These are phyloP conservation scores for Chionis minor DNA, from an alignment of 2,113 vertebrate genomes.

Conservation along the genomic window DNA sequence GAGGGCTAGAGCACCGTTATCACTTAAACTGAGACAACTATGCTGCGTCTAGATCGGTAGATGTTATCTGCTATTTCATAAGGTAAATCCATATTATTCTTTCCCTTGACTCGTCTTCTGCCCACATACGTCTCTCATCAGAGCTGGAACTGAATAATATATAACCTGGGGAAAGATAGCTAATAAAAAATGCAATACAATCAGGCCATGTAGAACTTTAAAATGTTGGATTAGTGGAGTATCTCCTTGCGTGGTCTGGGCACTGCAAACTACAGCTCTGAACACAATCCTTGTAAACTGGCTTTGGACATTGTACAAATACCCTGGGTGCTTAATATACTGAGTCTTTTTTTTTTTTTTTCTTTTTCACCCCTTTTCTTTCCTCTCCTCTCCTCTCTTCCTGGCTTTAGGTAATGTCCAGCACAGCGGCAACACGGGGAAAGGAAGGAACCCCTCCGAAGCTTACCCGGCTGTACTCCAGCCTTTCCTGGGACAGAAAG, in stretches of 20 bases:
- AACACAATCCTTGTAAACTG: background rate
- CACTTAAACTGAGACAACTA: background rate
- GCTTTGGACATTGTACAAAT: background rate
- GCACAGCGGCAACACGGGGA: slow-evolving; percentile 56
- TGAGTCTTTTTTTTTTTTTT: background rate
- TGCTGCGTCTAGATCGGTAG: background rate
- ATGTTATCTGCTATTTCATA: background rate
- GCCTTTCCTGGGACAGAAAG: slow-evolving; percentile 71
- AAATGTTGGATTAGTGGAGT: background rate
- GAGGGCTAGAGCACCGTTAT: background rate
- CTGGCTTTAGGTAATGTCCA: slow-evolving; percentile 76
- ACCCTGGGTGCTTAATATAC: background rate
- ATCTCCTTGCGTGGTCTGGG: background rate
- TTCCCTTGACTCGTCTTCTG: background rate
- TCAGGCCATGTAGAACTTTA: background rate
- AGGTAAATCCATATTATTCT: slow-evolving; percentile 5
- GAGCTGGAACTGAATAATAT: slow-evolving; percentile 34
- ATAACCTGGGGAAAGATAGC: background rate
- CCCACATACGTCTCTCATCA: background rate
- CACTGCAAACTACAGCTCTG: background rate
- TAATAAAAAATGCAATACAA: slow-evolving; percentile 14
- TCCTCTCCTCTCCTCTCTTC: background rate
- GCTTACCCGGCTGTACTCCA: slow-evolving; percentile 67
- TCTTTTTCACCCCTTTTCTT: background rate
- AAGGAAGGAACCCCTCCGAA: slow-evolving; percentile 60